Conservation (phyloP, 2,113 vertebrate genomes). For the Orycteropus afer region DNA sequence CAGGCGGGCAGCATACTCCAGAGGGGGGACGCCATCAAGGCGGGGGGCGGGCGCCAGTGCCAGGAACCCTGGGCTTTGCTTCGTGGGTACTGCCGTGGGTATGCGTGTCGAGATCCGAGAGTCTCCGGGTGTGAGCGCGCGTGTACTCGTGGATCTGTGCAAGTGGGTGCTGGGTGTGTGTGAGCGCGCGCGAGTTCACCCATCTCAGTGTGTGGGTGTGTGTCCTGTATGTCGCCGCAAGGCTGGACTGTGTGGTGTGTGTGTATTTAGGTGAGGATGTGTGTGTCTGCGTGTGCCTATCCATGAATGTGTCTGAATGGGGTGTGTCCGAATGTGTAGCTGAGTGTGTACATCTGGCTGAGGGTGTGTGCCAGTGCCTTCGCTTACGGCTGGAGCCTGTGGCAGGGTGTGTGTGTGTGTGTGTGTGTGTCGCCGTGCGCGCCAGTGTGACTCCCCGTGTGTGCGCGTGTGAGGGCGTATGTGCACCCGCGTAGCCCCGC, state of each 20-base stretch:
- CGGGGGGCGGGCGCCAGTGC: not conserved
- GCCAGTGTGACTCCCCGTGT: slow-evolving; percentile 50
- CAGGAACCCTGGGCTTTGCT: not conserved
- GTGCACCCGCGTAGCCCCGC: slow-evolving; percentile 65
- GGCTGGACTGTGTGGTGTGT: not conserved
- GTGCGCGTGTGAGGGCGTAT: slow-evolving; percentile 67
- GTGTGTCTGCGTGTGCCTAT: slow-evolving; percentile 23
- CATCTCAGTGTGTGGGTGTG: not conserved
- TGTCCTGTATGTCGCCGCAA: not conserved
- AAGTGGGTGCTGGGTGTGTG: slow-evolving; percentile 31
- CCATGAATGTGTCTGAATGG: slow-evolving; percentile 55
- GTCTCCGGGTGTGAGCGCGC: slow-evolving; percentile 55
- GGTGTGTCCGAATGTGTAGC: slow-evolving; percentile 74
- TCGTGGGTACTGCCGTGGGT: not conserved
- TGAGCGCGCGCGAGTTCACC: not conserved
- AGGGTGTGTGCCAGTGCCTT: slow-evolving; percentile 56
- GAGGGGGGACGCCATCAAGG: not conserved
- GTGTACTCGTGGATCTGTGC: slow-evolving; percentile 49
- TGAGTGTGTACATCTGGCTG: slow-evolving; percentile 44
- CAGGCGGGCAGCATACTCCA: not conserved
- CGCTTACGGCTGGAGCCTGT: slow-evolving; percentile 50
- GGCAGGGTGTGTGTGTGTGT: slow-evolving; percentile 18
- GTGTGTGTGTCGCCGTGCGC: not conserved
- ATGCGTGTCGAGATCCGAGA: not conserved
- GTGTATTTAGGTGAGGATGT: not conserved